Conservation (phyloP, 2,113 vertebrate genomes). For the Pteronura brasiliensis region DNA sequence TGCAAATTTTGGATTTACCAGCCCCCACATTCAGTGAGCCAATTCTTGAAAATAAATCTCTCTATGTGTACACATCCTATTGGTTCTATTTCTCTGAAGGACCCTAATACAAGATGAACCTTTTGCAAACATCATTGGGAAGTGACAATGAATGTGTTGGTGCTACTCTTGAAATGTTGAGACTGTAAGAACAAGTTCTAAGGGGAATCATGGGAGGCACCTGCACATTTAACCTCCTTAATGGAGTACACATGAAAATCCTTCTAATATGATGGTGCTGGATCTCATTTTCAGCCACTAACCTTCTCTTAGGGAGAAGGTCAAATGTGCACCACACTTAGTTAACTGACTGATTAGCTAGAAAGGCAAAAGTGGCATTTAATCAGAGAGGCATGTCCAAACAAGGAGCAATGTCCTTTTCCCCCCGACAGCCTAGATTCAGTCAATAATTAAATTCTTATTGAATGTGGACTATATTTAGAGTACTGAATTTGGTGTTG, state of each 20-base stretch:
- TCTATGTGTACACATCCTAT: neutral
- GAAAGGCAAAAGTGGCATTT: constrained; percentile 43
- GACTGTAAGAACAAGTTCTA: neutral
- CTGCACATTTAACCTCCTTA: neutral
- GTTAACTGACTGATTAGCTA: constrained; percentile 40
- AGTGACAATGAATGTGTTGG: neutral
- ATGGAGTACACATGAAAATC: neutral
- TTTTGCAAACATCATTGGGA: neutral
- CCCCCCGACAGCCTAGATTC: neutral
- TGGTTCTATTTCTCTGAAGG: neutral
- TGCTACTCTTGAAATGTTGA: neutral
- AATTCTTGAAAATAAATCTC: neutral
- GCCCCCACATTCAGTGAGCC: neutral
- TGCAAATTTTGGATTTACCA: neutral
- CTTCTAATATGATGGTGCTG: neutral
- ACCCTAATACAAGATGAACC: neutral
- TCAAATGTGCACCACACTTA: neutral
- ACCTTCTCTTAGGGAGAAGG: constrained; percentile 6
- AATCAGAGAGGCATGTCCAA: constrained; percentile 43
- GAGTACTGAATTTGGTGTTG: neutral
- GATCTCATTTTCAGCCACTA: constrained; percentile 30
- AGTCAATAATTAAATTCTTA: constrained; percentile 37
- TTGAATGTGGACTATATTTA: constrained; percentile 39
- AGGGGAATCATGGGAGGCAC: neutral
- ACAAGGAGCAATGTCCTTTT: neutral